These are phyloP conservation scores for Eilema depressum DNA, from an alignment of 2,888 invertebrate species.

Conservation along the genomic window DNA sequence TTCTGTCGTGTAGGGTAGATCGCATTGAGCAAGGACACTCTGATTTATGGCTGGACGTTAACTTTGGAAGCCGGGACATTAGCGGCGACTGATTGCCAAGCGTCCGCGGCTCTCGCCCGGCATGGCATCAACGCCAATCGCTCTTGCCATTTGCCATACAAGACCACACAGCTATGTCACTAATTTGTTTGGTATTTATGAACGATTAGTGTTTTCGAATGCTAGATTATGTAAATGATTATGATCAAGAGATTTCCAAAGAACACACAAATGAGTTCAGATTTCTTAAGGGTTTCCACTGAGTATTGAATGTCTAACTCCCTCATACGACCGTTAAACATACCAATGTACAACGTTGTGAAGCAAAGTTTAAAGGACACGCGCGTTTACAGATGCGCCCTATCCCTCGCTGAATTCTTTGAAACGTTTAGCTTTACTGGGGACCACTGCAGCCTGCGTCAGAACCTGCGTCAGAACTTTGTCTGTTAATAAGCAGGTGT, in stretches of 20 bases:
- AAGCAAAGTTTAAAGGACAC: too few relatives aligned
- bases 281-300: too few relatives aligned
- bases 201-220: background rate
- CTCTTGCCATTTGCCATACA: slow-evolving; percentile 5
- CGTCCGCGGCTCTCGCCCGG: slow-evolving; percentile 10
- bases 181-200: slow-evolving; percentile 15
- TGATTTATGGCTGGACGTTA: slow-evolving; percentile 72
- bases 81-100: slow-evolving; percentile 62
- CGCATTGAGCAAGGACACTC: slow-evolving; percentile 59
- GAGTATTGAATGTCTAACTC: too few relatives aligned
- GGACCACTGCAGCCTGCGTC: too few relatives aligned
- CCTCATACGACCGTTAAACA: too few relatives aligned
- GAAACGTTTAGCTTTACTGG: too few relatives aligned
- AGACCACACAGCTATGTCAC: slow-evolving; percentile 23
- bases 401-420: too few relatives aligned
- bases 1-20: slow-evolving; percentile 59
- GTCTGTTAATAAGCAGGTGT: too few relatives aligned
- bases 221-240: background rate
- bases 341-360: too few relatives aligned
- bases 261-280: background rate
- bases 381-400: too few relatives aligned
- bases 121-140: slow-evolving; percentile 7
- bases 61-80: slow-evolving; percentile 64
- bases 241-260: background rate
- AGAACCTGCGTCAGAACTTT: too few relatives aligned